Base-by-base conservation (phyloP, 2,888 invertebrate species). In the Altica lythri region DNA sequence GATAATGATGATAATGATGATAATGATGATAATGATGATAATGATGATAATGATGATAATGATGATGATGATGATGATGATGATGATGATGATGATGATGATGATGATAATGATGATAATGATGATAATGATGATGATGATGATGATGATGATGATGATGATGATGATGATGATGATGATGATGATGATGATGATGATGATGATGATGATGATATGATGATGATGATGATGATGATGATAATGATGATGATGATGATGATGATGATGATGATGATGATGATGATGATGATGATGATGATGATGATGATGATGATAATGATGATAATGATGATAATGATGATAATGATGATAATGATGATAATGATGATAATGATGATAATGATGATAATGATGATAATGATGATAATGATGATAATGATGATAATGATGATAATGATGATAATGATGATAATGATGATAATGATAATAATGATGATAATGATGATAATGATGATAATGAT, bases 11-110 rank as follows among this genome's bases (percentile, higher is more conserved):
- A 10, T 32, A 12, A 32, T 32, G 32, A 10, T 32, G n/a, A 32
- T 32, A n/a, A 10, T 32, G n/a, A 32, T 32, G 32, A 12, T 22
- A 8, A 22, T 22, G 8, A 32, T 32, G 32, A 10, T 32, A 12
- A 32, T 32, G 32, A 10, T 32, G n/a, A 32, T 32, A n/a, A 10
- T 32, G n/a, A 32, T 32, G 32, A 32, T 32, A 12, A 12, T 32
- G 32, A 32, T 32, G n/a, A 12, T 32, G 32, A 32, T 32, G n/a
- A n/a, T 32, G 32, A 32, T 32, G n/a, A 12, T 32, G 32, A 32
- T 32, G 32, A 12, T n/a, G n/a, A 12, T 32, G 32, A 32, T 32
- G n/a, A 12, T 32, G 32, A 32, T 32, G n/a, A 12, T 32, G 32
- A 32, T 32, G n/a, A 12, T 32, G 32, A 32, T 32, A 22, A 22